Conservation (phyloP, 2,113 vertebrate species). For the Syngnathus typhle region DNA sequence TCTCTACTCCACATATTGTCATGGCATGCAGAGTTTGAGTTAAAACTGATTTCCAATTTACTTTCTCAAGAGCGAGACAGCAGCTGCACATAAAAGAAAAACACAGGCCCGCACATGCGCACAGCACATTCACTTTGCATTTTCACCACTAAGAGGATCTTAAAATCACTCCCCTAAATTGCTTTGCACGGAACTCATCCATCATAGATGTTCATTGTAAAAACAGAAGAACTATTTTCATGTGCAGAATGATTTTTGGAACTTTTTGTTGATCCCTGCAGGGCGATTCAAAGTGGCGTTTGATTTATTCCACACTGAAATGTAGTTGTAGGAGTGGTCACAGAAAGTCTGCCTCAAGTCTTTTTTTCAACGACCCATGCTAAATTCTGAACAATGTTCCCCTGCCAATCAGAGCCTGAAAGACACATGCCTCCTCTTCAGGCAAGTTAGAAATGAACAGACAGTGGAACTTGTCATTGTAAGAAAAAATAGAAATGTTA, state of each 20-base stretch:
- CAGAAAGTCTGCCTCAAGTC: slow-evolving; percentile 32
- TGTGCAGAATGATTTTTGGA: slow-evolving; percentile 27
- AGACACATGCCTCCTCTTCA: slow-evolving; percentile 7
- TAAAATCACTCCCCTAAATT: slow-evolving; percentile 2
- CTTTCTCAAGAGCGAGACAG: slow-evolving; percentile 36
- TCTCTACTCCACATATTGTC: slow-evolving; percentile 31
- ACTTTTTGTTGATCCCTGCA: slow-evolving; percentile 45
- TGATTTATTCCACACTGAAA: slow-evolving; percentile 29
- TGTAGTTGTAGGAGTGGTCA: slow-evolving; percentile 30
- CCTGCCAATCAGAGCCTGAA: not conserved
- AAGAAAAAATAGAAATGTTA: too few species aligned
- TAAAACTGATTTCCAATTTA: slow-evolving; percentile 47
- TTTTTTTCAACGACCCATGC: slow-evolving; percentile 32
- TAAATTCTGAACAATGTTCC: slow-evolving; percentile 21
- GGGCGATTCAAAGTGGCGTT: slow-evolving; percentile 22
- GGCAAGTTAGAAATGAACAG: not conserved
- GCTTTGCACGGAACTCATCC: slow-evolving; percentile 6
- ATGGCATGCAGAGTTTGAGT: slow-evolving; percentile 43
- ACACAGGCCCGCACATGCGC: slow-evolving; percentile 12
- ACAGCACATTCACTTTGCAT: slow-evolving; percentile 4
- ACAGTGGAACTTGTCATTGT: not conserved
- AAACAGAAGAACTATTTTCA: not conserved
- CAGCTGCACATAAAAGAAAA: slow-evolving; percentile 28
- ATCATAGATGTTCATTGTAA: not conserved
- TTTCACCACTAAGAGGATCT: not conserved